Percentiles rank a stretch among this genome's conserved stretches.
These are phyloP conservation scores for Leuctra nigra DNA, from an alignment of 2,888 invertebrate genomes.

Conservation along the genomic window DNA sequence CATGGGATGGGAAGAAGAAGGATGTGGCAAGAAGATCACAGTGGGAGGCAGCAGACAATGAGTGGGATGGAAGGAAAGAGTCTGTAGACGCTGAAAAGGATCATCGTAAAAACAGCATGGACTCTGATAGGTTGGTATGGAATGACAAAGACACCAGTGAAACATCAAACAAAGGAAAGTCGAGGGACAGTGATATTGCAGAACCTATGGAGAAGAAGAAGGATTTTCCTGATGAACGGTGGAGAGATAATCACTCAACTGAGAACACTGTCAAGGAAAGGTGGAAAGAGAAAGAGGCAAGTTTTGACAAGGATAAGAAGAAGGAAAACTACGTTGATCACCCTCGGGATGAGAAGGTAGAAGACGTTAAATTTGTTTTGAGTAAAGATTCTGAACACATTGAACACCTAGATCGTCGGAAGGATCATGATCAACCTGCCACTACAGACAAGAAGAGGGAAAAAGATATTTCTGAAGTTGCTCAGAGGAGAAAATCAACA, in stretches of 20 bases:
- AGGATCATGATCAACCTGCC: neutral
- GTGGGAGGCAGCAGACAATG: conserved; percentile 23
- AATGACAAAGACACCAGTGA: conserved; percentile 37
- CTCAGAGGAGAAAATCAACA: conserved; percentile 4
- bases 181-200: neutral
- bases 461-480: neutral
- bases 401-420: conserved; percentile 9
- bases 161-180: conserved; percentile 6
- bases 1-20: conserved; percentile 33
- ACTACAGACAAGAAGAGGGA: neutral
- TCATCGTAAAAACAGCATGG: conserved; percentile 39
- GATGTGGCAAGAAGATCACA: conserved; percentile 31
- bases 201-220: conserved; percentile 23
- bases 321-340: conserved; percentile 20
- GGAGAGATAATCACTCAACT: conserved; percentile 25
- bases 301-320: conserved; percentile 21
- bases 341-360: neutral
- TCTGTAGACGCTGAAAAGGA: conserved; percentile 35
- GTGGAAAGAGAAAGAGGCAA: conserved; percentile 26
- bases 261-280: conserved; percentile 23
- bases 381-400: neutral
- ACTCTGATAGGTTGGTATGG: conserved; percentile 32
- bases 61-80: conserved; percentile 32
- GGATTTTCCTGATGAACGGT: conserved; percentile 22
- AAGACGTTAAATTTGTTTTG: neutral